Base-by-base conservation (phyloP, 2,888 invertebrate genomes). In the Euphydryas editha region DNA sequence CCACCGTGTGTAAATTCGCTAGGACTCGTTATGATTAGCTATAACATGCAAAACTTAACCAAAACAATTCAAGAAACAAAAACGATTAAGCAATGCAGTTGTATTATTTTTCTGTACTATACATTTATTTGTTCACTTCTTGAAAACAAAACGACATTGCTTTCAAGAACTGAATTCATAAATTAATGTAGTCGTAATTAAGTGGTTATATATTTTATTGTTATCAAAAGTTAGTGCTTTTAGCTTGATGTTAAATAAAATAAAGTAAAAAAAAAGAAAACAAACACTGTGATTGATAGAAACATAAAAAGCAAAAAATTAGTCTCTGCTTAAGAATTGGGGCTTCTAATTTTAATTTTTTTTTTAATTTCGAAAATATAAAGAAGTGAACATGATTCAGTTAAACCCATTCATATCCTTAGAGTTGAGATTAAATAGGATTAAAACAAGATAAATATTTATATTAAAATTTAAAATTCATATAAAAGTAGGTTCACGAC, bases 1-100 rank as follows among this genome's bases (percentile, higher is more conserved):
- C 92, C 90, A 92, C 92, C 92, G 91, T 91, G 90, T 90, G 86
- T 92, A 83, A 83, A 90, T 92, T 92, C 92, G 92, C 92, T 88
- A 88, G 88, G 90, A 89, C 90, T 88, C 88, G 80, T 84, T 81
- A 81, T 80, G 78, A 75, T 73, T 76, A 78, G 76, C 72, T 78
- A 80, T 78, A 81, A 75, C 75, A 80, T 79, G 78, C 73, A 72
- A 73, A 75, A 74, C 73, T 76, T 46, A 69, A 73, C 24, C 49
- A 51, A 51, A 21, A 51, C 36, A 54, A 54, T 54, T 30, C 17
- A 36, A 54, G 72, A 60, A 68, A 72, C 81, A 78, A 78, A 68
- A 55, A 78, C 76, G 76, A 71, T 42, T 55, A 65, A 68, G 37
- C 62, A 62, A 36, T 54, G 67, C 74, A 73, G 83, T 85, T n/a